Evolutionary conservation across 2,797 vertebrate genomes (phyloP), one percentile per base, ranked within the genome.

Genomic region (Sebastes glaucus): DNA sequence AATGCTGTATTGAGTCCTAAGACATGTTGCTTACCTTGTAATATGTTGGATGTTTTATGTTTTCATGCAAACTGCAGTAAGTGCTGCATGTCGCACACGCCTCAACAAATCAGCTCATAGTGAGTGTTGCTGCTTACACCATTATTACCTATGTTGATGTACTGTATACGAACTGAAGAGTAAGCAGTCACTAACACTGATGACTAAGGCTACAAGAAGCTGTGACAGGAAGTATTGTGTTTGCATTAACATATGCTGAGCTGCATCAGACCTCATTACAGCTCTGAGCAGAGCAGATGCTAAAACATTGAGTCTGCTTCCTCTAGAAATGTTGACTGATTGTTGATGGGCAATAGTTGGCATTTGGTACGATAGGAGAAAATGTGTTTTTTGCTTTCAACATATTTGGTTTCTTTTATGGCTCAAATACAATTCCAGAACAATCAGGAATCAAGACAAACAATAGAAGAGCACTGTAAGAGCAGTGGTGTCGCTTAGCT

Each of bases 181-280:
- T 42, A 22, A 77, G 62, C 76, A 81, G 25, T 42, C 35, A 22
- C 55, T 55, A 10, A 70, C 38, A 64, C 28, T 35, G 38, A 79
- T 77, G 60, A 85, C 52, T 78, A 67, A 77, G 53, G 14, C 72
- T 52, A 33, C 25, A 80, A 61, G 11, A 64, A 38, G 62, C 53
- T 74, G 33, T 52, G 30, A 70, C 63, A 74, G 59, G 27, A 68
- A 49, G 57, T 33, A 73, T 78, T 83, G 69, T 65, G 25, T 88
- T 87, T 83, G 20, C 42, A 71, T 79, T 79, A 82, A 67, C 42
- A 73, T 53, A 66, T 32, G 46, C 62, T 80, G 59, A 46, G 28
- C 53, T 30, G 62, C 66, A 64, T 80, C 59, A 78, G 71, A 71
- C 49, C 60, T 78, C 52, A 71, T 84, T 77, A 81, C 22, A 74